Conservation (phyloP, 2,797 vertebrate genomes). For the Nothura maculosa region DNA sequence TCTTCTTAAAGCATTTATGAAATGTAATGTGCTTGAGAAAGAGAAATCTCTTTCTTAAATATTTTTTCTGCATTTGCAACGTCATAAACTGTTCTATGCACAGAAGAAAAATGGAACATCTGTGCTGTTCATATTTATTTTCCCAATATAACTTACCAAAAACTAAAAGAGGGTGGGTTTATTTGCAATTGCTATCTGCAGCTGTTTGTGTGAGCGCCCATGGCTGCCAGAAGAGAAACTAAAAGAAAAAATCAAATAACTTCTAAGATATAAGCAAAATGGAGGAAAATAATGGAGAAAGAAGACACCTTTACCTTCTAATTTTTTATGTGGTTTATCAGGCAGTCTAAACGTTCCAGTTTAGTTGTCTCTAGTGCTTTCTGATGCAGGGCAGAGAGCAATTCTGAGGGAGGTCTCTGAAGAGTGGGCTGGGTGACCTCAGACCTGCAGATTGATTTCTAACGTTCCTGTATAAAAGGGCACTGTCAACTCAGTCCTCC, state of each 20-base stretch:
- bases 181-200: constrained; percentile 52
- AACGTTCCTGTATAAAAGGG: constrained; percentile 36
- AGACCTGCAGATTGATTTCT: constrained; percentile 22
- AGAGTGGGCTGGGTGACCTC: constrained; percentile 18
- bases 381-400: background rate
- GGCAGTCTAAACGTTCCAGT: background rate
- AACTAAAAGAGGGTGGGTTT: constrained; percentile 56
- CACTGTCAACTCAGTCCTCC: constrained; percentile 3
- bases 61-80: constrained; percentile 49
- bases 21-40: constrained; percentile 15
- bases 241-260: constrained; percentile 66
- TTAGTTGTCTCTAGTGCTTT: background rate
- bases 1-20: constrained; percentile 13
- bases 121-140: constrained; percentile 71
- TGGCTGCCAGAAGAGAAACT: constrained; percentile 35
- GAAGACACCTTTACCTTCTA: constrained; percentile 45
- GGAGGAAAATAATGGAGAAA: constrained; percentile 51
- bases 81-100: constrained; percentile 60
- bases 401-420: background rate
- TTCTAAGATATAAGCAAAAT: constrained; percentile 62
- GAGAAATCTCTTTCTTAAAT: constrained; percentile 26
- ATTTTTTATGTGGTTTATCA: constrained; percentile 24
- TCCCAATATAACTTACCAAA: constrained; percentile 62
- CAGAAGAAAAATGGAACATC: constrained; percentile 58
- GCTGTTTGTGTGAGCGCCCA: constrained; percentile 42